Conservation (phyloP, 2,888 invertebrate species). For the Macrosoma leucophasiata region DNA sequence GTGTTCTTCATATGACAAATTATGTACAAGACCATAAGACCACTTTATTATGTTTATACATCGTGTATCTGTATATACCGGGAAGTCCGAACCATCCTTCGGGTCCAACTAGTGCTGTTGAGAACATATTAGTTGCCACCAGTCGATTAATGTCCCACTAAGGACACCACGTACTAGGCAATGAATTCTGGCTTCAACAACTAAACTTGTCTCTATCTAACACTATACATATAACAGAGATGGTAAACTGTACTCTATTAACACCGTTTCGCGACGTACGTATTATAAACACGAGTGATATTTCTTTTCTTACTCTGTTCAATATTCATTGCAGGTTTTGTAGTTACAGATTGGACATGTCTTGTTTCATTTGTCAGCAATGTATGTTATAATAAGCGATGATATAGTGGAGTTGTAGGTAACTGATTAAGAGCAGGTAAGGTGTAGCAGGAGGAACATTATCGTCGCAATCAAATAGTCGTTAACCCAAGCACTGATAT, state of each 20-base stretch:
- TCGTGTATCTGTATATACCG: too few species aligned
- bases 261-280: constrained; percentile 16
- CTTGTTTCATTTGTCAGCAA: constrained; percentile 7
- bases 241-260: constrained; percentile 18
- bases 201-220: constrained; percentile 20
- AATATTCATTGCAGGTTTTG: too few species aligned
- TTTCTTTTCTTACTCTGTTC: too few species aligned
- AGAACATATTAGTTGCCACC: constrained; percentile 24
- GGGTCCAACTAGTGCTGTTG: too few species aligned
- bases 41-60: too few species aligned
- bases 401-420: background rate
- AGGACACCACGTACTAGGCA: constrained; percentile 23
- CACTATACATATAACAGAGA: constrained; percentile 19
- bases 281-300: too few species aligned
- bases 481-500: constrained; percentile 29
- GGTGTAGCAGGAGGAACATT: constrained; percentile 33
- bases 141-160: constrained; percentile 26
- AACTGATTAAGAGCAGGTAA: background rate
- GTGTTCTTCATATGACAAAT: too few species aligned
- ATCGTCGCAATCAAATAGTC: constrained; percentile 51
- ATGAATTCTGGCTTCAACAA: constrained; percentile 27
- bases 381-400: constrained; percentile 1
- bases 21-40: too few species aligned
- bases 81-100: too few species aligned
- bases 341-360: too few species aligned